A percentile compares a stretch with the other conserved stretches of the same genome.
Evolutionary conservation across 2,113 vertebrate genomes (phyloP).

Genomic region (Cyrtonyx montezumae): DNA sequence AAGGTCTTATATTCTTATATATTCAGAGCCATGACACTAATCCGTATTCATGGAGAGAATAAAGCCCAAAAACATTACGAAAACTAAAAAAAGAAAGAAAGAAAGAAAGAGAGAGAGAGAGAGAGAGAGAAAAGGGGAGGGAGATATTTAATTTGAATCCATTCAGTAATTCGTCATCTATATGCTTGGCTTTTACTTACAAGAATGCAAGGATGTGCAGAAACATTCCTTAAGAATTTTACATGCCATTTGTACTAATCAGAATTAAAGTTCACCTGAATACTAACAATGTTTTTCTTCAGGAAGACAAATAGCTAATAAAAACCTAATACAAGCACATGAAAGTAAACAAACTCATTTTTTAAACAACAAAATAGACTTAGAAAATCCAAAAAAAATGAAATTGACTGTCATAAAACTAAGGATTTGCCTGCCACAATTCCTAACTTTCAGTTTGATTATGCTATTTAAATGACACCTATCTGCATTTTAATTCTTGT

Average conservation of each 20-base stretch:
- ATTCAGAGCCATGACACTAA: not conserved
- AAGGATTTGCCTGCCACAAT: conserved; percentile 25
- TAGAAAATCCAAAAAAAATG: not conserved
- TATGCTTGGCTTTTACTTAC: conserved; percentile 1
- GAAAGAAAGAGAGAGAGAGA: not conserved
- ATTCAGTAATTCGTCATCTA: conserved; percentile 29
- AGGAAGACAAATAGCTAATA: not conserved
- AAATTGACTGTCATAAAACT: not conserved
- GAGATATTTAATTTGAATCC: conserved; percentile 25
- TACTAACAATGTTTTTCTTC: not conserved
- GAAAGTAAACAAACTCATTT: not conserved
- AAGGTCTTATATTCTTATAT: not conserved
- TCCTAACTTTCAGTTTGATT: conserved; percentile 26
- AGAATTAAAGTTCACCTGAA: conserved; percentile 2
- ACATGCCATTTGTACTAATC: conserved; percentile 13
- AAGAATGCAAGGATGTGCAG: not conserved
- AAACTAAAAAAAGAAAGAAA: not conserved
- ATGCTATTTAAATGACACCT: conserved; percentile 29
- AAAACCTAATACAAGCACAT: not conserved
- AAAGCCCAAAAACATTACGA: not conserved
- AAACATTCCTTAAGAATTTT: conserved; percentile 23
- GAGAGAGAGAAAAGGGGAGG: not conserved
- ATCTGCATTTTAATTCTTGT: conserved; percentile 62
- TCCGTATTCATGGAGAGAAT: not conserved
- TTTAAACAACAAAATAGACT: not conserved